Base-by-base conservation (phyloP, 1,140 invertebrate species). In the Zaprionus tsacasi region DNA sequence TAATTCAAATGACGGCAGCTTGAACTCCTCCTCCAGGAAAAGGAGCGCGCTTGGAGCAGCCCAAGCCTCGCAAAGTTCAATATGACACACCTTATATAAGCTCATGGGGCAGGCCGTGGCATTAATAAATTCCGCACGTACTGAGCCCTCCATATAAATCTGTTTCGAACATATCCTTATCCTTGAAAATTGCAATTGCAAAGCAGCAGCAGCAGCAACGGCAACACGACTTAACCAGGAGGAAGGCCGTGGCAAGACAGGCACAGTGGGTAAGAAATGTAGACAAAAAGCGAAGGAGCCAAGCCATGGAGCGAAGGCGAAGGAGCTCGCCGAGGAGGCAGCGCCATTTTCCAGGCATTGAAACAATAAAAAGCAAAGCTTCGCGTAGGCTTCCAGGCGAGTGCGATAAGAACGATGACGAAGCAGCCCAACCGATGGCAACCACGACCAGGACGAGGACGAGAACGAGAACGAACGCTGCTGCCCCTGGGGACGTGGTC, bases 141-240 rank as follows among this genome's bases (percentile, higher is more conserved):
- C 81, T 89, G 85, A 83, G 85, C 78, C 85, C 70, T 67, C 71
- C 76, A 73, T 91, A 91, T 91, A 91, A 91, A 91, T 91, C 87
- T 87, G 87, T 81, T 91, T 91, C 82, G 86, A 91, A 82, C 72
- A 70, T 75, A 70, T 57, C 67, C 82, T 77, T 91, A 91, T 91
- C 88, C 87, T 91, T 91, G 87, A 91, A 87, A 91, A 91, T 91
- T 91, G 87, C 87, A 91, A 88, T 91, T 81, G 88, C 81, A 89
- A 71, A 89, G 78, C 79, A 87, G 60, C 52, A 70, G 33, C 70
- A 68, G 63, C 67, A 64, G 70, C 65, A 70, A 45, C 71, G 71
- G 70, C 64, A 40, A 55, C 33, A 40, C 52, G 15, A 45, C 21
- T 25, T 55, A 43, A 50, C 45, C 45, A 38, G 45, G 38, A 71